A percentile compares a stretch with the other conserved stretches of the same genome.
Evolutionary conservation across 2,888 invertebrate species (phyloP).

Genomic region (Brachylomia viminalis): DNA sequence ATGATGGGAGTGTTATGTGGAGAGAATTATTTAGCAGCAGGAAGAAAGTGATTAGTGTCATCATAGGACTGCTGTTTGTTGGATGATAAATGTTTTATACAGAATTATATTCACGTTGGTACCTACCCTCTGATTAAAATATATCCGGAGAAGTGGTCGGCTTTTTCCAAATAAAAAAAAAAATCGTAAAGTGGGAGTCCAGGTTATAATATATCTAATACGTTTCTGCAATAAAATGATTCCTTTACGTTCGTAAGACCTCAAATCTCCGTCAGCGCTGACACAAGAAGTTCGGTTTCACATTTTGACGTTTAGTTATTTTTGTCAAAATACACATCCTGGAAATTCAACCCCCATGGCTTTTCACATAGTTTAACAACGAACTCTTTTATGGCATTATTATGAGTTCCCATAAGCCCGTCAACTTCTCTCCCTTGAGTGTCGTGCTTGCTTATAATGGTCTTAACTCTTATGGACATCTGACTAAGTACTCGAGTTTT

Average conservation of each 20-base stretch:
- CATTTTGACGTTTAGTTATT: not conserved
- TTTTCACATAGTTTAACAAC: constrained; percentile 10
- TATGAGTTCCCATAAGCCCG: constrained; percentile 11
- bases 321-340: not conserved
- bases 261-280: no score
- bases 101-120: not conserved
- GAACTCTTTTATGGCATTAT: constrained; percentile 41
- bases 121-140: not conserved
- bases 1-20: not conserved
- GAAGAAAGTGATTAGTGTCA: not conserved
- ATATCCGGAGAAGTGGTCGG: not conserved
- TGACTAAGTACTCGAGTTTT: constrained; percentile 5
- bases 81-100: not conserved
- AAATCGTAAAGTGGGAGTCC: no score
- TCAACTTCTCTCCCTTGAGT: constrained; percentile 34
- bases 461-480: constrained; percentile 35
- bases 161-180: not conserved
- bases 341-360: constrained; percentile 2
- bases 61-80: not conserved
- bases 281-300: not conserved
- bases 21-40: not conserved
- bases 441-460: constrained; percentile 38
- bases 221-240: not conserved
- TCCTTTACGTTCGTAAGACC: not conserved
- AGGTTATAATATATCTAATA: not conserved